Percentiles rank a stretch among this genome's conserved stretches.
Conservation (phyloP, 2,888 invertebrate species). For the Sicus ferrugineus region DNA sequence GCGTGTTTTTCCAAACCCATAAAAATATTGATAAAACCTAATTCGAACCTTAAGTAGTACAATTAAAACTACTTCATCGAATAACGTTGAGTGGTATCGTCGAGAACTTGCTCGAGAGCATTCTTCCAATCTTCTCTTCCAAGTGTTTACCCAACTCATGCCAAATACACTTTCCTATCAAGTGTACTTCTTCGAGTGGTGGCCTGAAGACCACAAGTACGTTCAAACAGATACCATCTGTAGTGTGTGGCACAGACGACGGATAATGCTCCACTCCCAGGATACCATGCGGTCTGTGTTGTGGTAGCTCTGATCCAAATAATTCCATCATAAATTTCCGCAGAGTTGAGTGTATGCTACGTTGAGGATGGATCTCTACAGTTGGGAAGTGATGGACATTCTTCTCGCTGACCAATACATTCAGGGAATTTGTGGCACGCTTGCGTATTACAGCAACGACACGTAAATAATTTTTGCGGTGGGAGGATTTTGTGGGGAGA, state of each 20-base stretch:
- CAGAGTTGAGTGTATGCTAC: conserved; percentile 85
- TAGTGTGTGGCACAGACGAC: conserved; percentile 63
- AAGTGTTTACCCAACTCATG: conserved; percentile 80
- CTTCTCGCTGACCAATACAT: conserved; percentile 86
- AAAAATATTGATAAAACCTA: neutral
- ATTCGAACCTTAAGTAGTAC: neutral
- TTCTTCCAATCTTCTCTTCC: conserved; percentile 70
- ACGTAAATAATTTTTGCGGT: conserved; percentile 78
- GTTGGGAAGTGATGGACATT: conserved; percentile 84
- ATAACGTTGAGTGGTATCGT: conserved; percentile 84
- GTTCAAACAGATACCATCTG: conserved; percentile 84
- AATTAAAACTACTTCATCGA: conserved; percentile 61
- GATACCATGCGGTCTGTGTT: conserved; percentile 81
- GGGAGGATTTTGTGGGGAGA: conserved; percentile 74
- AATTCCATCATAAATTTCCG: conserved; percentile 90
- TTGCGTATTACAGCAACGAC: conserved; percentile 83
- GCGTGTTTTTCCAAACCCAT: no score
- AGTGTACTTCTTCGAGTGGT: conserved; percentile 84
- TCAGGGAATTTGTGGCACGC: conserved; percentile 81
- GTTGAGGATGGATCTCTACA: conserved; percentile 86
- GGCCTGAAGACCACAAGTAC: conserved; percentile 83
- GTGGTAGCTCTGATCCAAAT: conserved; percentile 86
- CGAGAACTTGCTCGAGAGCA: conserved; percentile 77
- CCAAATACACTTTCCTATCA: conserved; percentile 91
- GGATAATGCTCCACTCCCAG: conserved; percentile 78